Base-by-base conservation (phyloP, 2,888 invertebrate species). In the Mechanitis messenoides region DNA sequence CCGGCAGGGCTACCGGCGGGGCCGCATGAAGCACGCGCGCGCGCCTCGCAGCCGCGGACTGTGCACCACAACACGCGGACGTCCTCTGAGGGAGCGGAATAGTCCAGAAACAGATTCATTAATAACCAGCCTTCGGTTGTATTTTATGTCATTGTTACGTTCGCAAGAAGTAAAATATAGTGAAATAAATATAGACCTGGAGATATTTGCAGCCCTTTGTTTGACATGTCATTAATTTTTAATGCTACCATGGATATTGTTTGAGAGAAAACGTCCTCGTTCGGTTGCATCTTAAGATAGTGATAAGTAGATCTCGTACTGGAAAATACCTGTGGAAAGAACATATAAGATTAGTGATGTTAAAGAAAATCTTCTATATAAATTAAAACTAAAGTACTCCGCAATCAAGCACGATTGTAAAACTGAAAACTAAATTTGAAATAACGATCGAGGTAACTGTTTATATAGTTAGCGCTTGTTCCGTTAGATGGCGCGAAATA, bases 181-280 rank as follows among this genome's bases (percentile, higher is more conserved):
- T 12, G 35, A 6, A 46, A 3, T 7, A 53, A 33, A 42, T 42
- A 55, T 3, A 53, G 7, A 46, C 89, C 84, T 54, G 89, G 88
- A 58, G 74, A 74, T 1, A 78, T 69, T 68, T 89, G 88, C 33
- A 88, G 67, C 1, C 74, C 80, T 47, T 79, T 81, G 64, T 77
- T 77, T 62, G 80, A 77, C 74, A 84, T 72, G 0, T 75, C 72
- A n/a, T 68, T 71, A 50, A 88, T 77, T 31, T 69, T 74, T 0
- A 59, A 60, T 0, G 80, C 80, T 0, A 87, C 69, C 20, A 68
- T 64, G 0, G 74, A 67, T 61, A 86, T 58, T 9, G 81, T 71
- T 1, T 72, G 38, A 1, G 68, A 55, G 56, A 78, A 81, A 59
- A 72, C 69, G 3, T 60, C 64, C 5, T 70, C 66, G 0, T 77